Evolutionary conservation across 2,797 vertebrate species (phyloP).

Genomic region (Chanos chanos): DNA sequence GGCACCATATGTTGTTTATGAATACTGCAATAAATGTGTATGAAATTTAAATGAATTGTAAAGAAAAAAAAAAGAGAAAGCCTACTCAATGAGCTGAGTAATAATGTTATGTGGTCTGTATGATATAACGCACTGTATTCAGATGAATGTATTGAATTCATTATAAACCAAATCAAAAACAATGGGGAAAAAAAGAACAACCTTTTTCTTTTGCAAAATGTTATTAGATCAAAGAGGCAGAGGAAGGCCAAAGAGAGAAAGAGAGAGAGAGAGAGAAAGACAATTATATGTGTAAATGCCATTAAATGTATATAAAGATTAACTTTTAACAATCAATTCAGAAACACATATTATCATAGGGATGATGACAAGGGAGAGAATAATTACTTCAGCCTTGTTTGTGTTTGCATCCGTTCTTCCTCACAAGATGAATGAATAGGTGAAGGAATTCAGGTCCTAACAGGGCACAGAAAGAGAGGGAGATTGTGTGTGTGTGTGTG

Average conservation of each 20-base stretch:
- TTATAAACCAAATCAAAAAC: constrained; percentile 4
- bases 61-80: constrained; percentile 15
- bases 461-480: too few relatives aligned
- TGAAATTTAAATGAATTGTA: constrained; percentile 45
- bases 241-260: too few relatives aligned
- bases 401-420: constrained; percentile 42
- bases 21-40: constrained; percentile 43
- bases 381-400: constrained; percentile 52
- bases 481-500: constrained; percentile 41
- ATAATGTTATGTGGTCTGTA: constrained; percentile 35
- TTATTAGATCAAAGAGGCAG: too few relatives aligned
- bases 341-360: constrained; percentile 21
- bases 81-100: constrained; percentile 27
- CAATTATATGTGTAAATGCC: too few relatives aligned
- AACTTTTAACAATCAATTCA: background rate
- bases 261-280: too few relatives aligned
- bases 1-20: constrained; percentile 41
- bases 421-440: constrained; percentile 52
- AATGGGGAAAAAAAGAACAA: background rate
- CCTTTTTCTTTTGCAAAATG: too few relatives aligned
- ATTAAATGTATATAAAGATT: too few relatives aligned
- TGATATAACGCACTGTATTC: constrained; percentile 34
- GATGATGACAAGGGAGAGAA: constrained; percentile 41
- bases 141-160: constrained; percentile 39
- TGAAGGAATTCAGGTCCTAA: background rate